phyloP scores from a whole-genome alignment of 2,888 invertebrate species.

The Argyra leucocephala region DNA sequence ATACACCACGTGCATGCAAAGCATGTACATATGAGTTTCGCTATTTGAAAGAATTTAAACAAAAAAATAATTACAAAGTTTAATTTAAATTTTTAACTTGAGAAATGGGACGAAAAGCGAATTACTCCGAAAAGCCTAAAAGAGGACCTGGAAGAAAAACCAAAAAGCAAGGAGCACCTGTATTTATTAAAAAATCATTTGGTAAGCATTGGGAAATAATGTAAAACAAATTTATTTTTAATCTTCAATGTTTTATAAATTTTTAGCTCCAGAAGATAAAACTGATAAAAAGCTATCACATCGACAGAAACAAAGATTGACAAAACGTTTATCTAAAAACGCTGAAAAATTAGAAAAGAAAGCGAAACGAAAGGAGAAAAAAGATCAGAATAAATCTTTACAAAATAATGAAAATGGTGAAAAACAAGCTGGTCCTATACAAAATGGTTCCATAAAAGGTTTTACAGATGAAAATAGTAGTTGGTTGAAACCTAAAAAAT shows the following conservation, averaged over 20 bases:
- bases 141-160: conserved; percentile 80
- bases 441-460: conserved; percentile 37
- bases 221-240: neutral
- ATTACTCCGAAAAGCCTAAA: conserved; percentile 64
- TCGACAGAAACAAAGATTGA: conserved; percentile 58
- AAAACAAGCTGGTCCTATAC: conserved; percentile 32
- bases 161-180: conserved; percentile 75
- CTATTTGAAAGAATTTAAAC: neutral
- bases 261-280: conserved; percentile 33
- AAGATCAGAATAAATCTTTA: conserved; percentile 24
- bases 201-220: conserved; percentile 28
- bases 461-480: conserved; percentile 62
- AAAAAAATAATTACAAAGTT: neutral
- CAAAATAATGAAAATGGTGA: no score
- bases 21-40: neutral
- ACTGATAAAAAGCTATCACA: conserved; percentile 54
- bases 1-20: neutral
- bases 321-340: conserved; percentile 52
- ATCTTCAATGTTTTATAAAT: neutral
- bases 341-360: conserved; percentile 35
- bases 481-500: conserved; percentile 56
- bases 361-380: conserved; percentile 30
- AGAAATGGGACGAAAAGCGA: conserved; percentile 80
- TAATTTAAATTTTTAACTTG: neutral
- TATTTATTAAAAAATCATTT: conserved; percentile 37